Evolutionary conservation across 2,888 invertebrate genomes (phyloP), one percentile per base, ranked within the genome.

Genomic region (Laothoe populi): DNA sequence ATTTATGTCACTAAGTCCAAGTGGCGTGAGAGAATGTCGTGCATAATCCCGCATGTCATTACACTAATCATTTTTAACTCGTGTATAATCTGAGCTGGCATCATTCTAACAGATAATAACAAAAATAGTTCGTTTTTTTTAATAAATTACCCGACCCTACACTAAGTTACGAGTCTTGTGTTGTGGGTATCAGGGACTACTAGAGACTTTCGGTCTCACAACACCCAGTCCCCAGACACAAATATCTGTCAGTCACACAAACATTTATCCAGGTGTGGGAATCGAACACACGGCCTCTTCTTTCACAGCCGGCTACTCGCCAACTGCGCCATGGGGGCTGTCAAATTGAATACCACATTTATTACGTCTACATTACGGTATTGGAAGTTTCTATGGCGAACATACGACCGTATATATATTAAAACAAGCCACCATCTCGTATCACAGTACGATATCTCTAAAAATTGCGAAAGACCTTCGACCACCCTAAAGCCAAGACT

Each of bases 401-500:
- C 23, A 46, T 4, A 26, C n/a, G 49, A 13, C 31, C 31, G 31
- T 31, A 31, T 8, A 31, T 5, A 31, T 5, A 31, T 31, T 31
- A 31, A 49, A 31, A 42, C 42, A n/a, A 31, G 16, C 4, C 31
- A 10, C 53, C 26, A 35, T 35, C 10, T 53, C 31, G 53, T 31
- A 53, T 35, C 35, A n/a, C 26, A 53, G 19, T 16, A 49, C 8
- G 26, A 49, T 49, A 31, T 53, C 31, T 53, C 10, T 10, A 10
- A 53, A 48, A 49, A 35, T 11, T 23, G 16, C 19, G n/a, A 26
- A 46, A 53, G 45, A 59, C 45, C 44, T 45, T 45, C 59, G 49
- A 42, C 60, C 66, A 63, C 64, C 61, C 45, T 57, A 35, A 53
- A 53, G 60, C 57, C 42, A 46, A 46, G 44, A 53, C 35, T 57